A percentile compares a stretch with the other conserved stretches of the same genome.
phyloP scores from a whole-genome alignment of 2,888 invertebrate genomes.

The Cryptocephalus moraei region DNA sequence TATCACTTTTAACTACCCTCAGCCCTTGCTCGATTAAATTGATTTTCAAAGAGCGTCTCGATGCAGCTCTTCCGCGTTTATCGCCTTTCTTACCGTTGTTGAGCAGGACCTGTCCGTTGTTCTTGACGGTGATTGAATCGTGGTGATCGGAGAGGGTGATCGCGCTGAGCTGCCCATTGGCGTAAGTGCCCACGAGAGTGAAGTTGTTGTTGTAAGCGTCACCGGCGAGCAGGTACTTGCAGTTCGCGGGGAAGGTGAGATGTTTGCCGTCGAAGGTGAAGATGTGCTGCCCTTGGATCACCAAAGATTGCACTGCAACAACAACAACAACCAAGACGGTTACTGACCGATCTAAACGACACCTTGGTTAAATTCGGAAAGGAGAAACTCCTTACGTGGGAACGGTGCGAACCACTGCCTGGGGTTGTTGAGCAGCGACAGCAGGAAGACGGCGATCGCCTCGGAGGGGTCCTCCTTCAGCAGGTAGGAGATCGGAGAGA shows the following conservation, averaged over 20 bases:
- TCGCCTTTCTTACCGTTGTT: constrained; percentile 40
- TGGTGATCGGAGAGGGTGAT: constrained; percentile 60
- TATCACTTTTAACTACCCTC: too few relatives aligned
- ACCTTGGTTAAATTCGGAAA: too few relatives aligned
- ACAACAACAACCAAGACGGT: neutral
- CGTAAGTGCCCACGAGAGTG: constrained; percentile 62
- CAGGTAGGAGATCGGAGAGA: constrained; percentile 52
- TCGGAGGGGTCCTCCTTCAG: constrained; percentile 42
- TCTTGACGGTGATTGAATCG: constrained; percentile 46
- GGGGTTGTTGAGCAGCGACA: constrained; percentile 43
- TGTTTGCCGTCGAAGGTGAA: constrained; percentile 83
- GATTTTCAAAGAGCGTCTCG: too few relatives aligned
- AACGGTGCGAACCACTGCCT: constrained; percentile 54
- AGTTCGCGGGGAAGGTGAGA: constrained; percentile 68
- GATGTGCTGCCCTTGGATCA: constrained; percentile 73
- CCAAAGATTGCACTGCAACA: constrained; percentile 52
- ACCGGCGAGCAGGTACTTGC: constrained; percentile 74
- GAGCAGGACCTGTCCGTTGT: constrained; percentile 48
- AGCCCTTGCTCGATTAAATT: too few relatives aligned
- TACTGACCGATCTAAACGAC: neutral
- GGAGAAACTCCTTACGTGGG: constrained; percentile 49
- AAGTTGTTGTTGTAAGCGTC: constrained; percentile 83
- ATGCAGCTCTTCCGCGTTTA: too few relatives aligned
- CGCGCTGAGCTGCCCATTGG: constrained; percentile 56
- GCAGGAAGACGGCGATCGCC: constrained; percentile 43